These are phyloP conservation scores for Lytechinus pictus DNA, from an alignment of 35 echinoderm and acorn worm genomes.

Conservation along the genomic window DNA sequence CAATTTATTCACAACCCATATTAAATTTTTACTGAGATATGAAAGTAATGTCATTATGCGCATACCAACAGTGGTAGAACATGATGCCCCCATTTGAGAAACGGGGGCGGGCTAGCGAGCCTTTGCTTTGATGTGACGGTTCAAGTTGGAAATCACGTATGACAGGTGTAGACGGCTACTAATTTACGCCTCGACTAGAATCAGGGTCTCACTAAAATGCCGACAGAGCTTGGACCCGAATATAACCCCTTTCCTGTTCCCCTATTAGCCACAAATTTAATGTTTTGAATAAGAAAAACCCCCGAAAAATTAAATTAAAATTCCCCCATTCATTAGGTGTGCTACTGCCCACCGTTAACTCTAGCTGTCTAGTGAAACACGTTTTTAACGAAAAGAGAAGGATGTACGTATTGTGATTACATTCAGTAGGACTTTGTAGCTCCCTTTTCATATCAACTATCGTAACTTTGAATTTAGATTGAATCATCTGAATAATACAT, in stretches of 20 bases:
- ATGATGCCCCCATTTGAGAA: background rate
- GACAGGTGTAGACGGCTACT: constrained; percentile 23
- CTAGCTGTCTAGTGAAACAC: background rate
- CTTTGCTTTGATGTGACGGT: background rate
- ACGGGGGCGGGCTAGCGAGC: background rate
- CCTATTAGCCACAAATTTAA: background rate
- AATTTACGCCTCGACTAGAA: constrained; percentile 17
- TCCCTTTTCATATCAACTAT: background rate
- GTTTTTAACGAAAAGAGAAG: background rate
- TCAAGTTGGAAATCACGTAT: background rate
- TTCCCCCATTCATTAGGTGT: background rate
- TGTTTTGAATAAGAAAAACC: background rate
- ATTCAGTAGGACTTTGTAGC: background rate
- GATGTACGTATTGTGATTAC: background rate
- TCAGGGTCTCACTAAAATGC: background rate
- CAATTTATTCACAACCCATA: too few species aligned
- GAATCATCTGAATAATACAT: background rate
- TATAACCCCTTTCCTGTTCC: constrained; percentile 13
- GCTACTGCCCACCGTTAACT: background rate
- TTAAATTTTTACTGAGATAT: too few species aligned
- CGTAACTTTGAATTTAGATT: background rate
- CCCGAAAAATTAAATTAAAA: background rate
- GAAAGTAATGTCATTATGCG: too few species aligned
- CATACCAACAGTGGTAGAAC: background rate
- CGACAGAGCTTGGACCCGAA: background rate